A percentile compares a stretch with the other conserved stretches of the same genome.
phyloP scores from a whole-genome alignment of 2,113 vertebrate species.

The Sigmodon hispidus region DNA sequence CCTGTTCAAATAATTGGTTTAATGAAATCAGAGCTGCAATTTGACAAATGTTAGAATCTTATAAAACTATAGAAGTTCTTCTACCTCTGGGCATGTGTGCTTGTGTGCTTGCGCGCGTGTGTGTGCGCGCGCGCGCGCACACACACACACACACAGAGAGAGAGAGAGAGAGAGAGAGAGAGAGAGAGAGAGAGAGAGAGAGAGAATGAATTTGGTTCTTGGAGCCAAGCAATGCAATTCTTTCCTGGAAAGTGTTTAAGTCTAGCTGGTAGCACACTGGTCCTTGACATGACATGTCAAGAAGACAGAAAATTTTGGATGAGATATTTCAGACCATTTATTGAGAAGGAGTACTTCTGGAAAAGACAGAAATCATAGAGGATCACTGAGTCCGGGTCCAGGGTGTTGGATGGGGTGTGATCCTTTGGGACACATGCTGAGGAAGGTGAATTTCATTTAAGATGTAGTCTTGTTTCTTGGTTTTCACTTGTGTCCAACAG shows the following conservation, averaged over 20 bases:
- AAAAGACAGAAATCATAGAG: constrained; percentile 3
- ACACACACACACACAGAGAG: neutral
- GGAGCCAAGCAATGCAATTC: neutral
- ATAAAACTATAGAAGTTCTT: constrained; percentile 44
- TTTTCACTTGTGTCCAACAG: neutral
- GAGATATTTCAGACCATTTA: constrained; percentile 31
- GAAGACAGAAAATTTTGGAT: constrained; percentile 43
- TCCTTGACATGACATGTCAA: constrained; percentile 38
- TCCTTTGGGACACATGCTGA: neutral
- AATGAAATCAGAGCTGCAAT: constrained; percentile 11
- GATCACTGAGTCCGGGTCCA: neutral
- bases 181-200: neutral
- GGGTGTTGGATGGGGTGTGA: neutral
- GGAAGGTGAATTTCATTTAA: neutral
- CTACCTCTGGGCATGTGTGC: neutral
- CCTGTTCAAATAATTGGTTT: constrained; percentile 40
- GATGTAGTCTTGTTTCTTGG: neutral
- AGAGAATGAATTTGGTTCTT: neutral
- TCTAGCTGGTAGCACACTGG: neutral
- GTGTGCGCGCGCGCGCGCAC: too few relatives aligned
- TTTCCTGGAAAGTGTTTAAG: constrained; percentile 28
- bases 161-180: neutral
- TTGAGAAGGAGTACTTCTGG: neutral
- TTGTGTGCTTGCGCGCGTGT: fast-evolving
- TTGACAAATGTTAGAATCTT: constrained; percentile 15